Base-by-base conservation (phyloP, 37 sponge, comb jelly and placozoan species). In the Cladorhizidae sp. region DNA sequence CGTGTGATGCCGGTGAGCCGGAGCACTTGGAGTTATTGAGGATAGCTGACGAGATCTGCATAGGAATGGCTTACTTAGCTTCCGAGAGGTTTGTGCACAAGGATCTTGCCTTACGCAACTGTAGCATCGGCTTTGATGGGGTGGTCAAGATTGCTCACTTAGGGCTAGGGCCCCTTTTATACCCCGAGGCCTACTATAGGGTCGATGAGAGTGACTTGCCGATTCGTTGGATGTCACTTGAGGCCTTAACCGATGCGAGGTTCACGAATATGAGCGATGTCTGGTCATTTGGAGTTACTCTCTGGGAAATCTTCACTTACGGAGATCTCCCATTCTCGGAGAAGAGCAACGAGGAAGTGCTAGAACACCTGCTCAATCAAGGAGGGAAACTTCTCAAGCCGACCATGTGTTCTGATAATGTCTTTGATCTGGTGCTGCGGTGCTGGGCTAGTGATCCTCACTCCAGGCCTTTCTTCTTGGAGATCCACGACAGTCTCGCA, bases 221-320 rank as follows among this genome's bases (percentile, higher is more conserved):
- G 0, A 54, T 92, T 20, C 65, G 92, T 0, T 92, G 92, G 92
- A 87, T 92, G 92, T 26, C 88, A 58, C 77, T 81, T 28, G 92
- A 92, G 52, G 64, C 88, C 9, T 65, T 92, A 14, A 62, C 65
- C 37, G 57, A 21, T 21, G 41, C 51, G 57, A 51, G 74, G 0
- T 92, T 84, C 76, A 84, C 92, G 1, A 84, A 36, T 0, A 67
- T 58, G 37, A 92, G 78, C 37, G 92, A 92, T 68, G 57, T 92
- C 12, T 92, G 92, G 92, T 55, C 88, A 21, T 92, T 80, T 76
- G 92, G 92, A 0, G 80, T 92, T 0, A 17, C 87, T 0, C 28
- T 92, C 21, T 92, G 88, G 88, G 92, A 92, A 62, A 72, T 92
- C 14, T 87, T 87, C 58, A 81, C 77, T 14, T 83, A 76, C 22